Conservation (phyloP, 2,113 vertebrate species). For the Perognathus longimembris region DNA sequence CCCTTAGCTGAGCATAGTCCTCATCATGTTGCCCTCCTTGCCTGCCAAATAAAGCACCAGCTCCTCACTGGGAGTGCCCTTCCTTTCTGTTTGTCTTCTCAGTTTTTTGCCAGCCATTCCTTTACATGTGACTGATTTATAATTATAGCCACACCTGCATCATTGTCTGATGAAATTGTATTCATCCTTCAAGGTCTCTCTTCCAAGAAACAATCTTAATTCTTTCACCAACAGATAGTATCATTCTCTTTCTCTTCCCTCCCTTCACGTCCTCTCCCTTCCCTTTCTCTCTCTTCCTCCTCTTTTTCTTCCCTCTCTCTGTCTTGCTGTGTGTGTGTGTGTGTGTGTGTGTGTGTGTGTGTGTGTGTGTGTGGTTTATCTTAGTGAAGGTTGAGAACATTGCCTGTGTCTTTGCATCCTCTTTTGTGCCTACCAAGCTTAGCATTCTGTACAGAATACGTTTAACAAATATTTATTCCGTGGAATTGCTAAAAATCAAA, state of each 20-base stretch:
- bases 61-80: background rate
- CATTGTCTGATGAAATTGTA: background rate
- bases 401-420: background rate
- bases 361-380: background rate
- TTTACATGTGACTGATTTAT: background rate
- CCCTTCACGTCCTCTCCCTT: background rate
- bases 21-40: fast-evolving
- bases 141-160: background rate
- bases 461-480: background rate
- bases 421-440: background rate
- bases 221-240: background rate
- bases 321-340: background rate
- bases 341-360: background rate
- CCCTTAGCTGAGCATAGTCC: background rate
- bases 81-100: background rate
- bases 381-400: background rate
- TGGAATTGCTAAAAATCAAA: conserved; percentile 18
- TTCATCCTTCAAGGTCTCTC: background rate
- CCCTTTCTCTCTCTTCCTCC: too few species aligned
- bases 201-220: conserved; percentile 21
- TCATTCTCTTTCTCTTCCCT: background rate
- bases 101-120: background rate
- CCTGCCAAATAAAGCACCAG: background rate
- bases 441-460: background rate
- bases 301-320: background rate